Base-by-base conservation (phyloP, 1,140 invertebrate species). In the Drosophila azteca region DNA sequence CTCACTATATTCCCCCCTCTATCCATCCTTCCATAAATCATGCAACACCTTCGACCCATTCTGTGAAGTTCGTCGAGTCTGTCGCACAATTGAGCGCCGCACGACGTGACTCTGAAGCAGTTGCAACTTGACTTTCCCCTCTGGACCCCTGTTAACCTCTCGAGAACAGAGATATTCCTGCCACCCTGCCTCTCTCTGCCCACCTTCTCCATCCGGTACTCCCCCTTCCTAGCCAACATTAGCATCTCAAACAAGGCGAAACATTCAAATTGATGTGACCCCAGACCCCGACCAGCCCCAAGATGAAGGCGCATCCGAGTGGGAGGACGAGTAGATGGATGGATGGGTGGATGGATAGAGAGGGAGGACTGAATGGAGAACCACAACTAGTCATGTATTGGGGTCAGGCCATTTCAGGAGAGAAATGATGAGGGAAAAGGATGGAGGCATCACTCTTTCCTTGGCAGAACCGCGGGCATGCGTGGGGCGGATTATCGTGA, bases 191-290 rank as follows among this genome's bases (percentile, higher is more conserved):
- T 7, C 26, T 46, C 8, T 24, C 6, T 8, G 9, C n/a, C 13
- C 26, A 5, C n/a, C 13, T 17, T n/a, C n/a, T n/a, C 24, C 29
- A 31, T 31, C 31, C 29, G 4, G 5, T 26, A 26, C 31, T 31
- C 8, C 24, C 9, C 9, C 31, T 9, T 9, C 9, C 0, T 26
- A 11, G 31, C 29, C 54, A 31, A 61, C 77, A 81, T 81, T 81
- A 81, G 62, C 78, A 81, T 81, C 73, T 81, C 72, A 81, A 81
- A 81, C 55, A 64, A 57, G 48, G 69, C 46, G 51, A 69, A 79
- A 79, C 70, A 79, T 71, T 79, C 77, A 79, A 75, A 80, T 71
- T 71, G 71, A 76, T 79, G 73, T 76, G 78, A 77, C 66, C 9
- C 31, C 31, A 35, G 31, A 9, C 53, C 53, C 22, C 57, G 22